Evolutionary conservation across 1,140 invertebrate genomes (phyloP).

Genomic region (Pristionchus pacificus): DNA sequence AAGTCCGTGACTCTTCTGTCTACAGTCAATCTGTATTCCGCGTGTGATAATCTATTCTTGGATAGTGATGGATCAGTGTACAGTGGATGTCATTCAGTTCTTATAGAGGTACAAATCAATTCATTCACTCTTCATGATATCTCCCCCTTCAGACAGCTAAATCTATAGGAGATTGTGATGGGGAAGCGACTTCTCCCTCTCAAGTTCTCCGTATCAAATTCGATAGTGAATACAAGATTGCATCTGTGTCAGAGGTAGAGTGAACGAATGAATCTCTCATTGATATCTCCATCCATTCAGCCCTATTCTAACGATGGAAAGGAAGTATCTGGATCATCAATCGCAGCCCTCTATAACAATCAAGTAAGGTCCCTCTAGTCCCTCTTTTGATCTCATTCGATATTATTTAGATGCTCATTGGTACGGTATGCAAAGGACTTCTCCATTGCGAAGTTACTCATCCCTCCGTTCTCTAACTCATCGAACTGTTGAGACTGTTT

Average conservation of each 20-base stretch:
- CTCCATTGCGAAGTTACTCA: not conserved
- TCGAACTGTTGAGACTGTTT: no score
- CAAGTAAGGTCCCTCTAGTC: not conserved
- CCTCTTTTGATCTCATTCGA: not conserved
- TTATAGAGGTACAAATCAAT: not conserved
- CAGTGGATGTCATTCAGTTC: not conserved
- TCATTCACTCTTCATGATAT: not conserved
- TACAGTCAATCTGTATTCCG: not conserved
- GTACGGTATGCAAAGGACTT: not conserved
- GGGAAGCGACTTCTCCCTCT: conserved; percentile 2
- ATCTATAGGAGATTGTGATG: not conserved
- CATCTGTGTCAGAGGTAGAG: not conserved
- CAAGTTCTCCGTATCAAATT: conserved; percentile 6
- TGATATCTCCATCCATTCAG: no score
- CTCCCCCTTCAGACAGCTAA: not conserved
- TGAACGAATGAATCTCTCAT: not conserved
- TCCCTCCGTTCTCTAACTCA: no score
- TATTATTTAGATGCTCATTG: not conserved
- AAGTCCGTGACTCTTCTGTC: not conserved
- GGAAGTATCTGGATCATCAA: not conserved
- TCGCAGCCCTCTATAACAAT: not conserved
- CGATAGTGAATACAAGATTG: not conserved
- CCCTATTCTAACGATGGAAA: not conserved
- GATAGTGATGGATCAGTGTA: not conserved
- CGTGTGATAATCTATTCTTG: conserved; percentile 7